Base-by-base conservation (phyloP, 2,888 invertebrate genomes). In the Coleophora deauratella region DNA sequence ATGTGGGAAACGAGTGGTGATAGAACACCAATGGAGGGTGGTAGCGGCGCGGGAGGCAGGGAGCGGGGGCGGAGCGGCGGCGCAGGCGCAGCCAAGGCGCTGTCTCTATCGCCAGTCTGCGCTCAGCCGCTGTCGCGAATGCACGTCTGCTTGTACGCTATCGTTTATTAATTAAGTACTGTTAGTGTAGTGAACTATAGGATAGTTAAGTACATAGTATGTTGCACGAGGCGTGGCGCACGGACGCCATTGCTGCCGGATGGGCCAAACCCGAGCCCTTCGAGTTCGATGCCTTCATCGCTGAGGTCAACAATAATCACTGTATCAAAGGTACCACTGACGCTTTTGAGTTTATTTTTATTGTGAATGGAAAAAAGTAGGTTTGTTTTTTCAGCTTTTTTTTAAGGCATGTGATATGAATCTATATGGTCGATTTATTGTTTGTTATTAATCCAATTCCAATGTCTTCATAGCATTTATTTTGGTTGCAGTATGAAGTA, bases 201-300 rank as follows among this genome's bases (percentile, higher is more conserved):
- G 21, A 21, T 6, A 6, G 21, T 4, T 28, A 55, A 63, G 41
- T 50, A 82, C 81, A 81, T 59, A 63, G 41, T 50, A 82, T 82
- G 82, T 59, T 82, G 54, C 77, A 81, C 71, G 82, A 82, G 49
- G 60, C 70, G 47, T 77, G 76, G 77, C 65, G 63, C 47, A 46
- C 47, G 43, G 39, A 62, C 44, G 47, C 47, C 44, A 6, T 6
- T 21, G 31, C n/a, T 11, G 62, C 59, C 46, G 47, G 43, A 51
- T 72, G 68, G 68, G 66, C 61, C 51, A 72, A 72, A 54, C 54
- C 66, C 32, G 78, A 74, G 51, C 61, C 63, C 47, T 64, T 62
- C 61, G 79, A 78, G 51, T 52, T 82, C 50, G 81, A 80, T 38
- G 75, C 72, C 35, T 59, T 80, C 49, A 73, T 82, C 40, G 71